Evolutionary conservation across 2,888 invertebrate genomes (phyloP).

Genomic region (Xestoiulus laeticollis): DNA sequence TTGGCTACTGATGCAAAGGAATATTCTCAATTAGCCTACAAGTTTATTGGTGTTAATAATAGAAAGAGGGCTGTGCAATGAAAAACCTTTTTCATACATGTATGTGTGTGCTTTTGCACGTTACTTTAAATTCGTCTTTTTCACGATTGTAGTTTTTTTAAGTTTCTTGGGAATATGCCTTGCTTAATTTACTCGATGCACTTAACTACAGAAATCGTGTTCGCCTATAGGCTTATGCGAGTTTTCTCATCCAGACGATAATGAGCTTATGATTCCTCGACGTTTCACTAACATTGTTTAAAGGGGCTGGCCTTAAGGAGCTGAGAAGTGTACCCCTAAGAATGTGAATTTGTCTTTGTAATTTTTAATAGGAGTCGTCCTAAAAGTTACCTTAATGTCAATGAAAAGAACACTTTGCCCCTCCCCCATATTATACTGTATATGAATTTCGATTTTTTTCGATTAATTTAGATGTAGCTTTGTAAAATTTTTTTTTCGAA

Average conservation of each 20-base stretch:
- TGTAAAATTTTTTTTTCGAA: too few species aligned
- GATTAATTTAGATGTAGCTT: too few species aligned
- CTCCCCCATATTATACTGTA: too few species aligned
- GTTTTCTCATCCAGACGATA: not conserved
- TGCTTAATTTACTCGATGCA: not conserved
- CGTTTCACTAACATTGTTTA: not conserved
- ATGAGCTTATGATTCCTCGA: conserved; percentile 18
- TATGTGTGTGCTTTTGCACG: not conserved
- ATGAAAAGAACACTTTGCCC: too few species aligned
- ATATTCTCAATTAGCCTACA: not conserved
- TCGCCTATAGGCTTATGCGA: not conserved
- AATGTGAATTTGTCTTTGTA: not conserved
- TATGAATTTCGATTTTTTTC: too few species aligned
- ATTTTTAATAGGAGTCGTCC: not conserved
- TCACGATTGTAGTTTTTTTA: not conserved
- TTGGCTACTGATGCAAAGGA: not conserved
- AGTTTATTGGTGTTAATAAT: not conserved
- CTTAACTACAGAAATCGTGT: not conserved
- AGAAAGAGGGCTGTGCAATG: not conserved
- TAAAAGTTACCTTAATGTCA: not conserved
- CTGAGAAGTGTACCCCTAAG: not conserved
- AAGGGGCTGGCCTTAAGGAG: not conserved
- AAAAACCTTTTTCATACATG: not conserved
- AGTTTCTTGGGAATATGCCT: not conserved
- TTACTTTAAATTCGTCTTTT: not conserved